Evolutionary conservation across 2,888 invertebrate species (phyloP), one percentile per base, ranked within the genome.

Genomic region (Catocala nupta): DNA sequence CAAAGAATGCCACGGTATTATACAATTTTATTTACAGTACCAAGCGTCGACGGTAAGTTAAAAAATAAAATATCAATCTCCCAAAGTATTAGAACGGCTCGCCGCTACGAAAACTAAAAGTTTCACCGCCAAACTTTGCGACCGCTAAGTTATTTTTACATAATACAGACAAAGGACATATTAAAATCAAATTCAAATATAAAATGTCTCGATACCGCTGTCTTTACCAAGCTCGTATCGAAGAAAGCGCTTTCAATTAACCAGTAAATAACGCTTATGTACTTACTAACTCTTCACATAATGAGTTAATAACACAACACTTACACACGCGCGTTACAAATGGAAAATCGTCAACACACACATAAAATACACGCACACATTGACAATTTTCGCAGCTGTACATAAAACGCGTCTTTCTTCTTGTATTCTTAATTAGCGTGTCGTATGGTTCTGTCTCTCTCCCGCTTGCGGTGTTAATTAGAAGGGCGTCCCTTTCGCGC

Each of bases 391-490:
- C 93, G 79, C 72, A 77, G 80, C 71, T 82, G 94, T 91, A 93
- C 89, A 91, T 93, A 92, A 91, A 91, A 93, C 89, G 90, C 90
- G 95, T 91, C 91, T 95, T 95, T 95, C 95, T 96, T 95, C 95
- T 94, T 91, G 95, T 95, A 95, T 96, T 95, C 95, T 95, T 96
- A 96, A 96, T 96, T 96, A 96, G 95, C 95, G 95, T 95, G 93
- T 89, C 91, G 90, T 84, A 68, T 87, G 66, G 70, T 58, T 45
- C 84, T 69, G 84, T 94, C 95, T 84, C 89, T 87, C 86, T 95
- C 92, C 73, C 85, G 76, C 93, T 50, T 69, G 77, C 73, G 80
- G 89, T 89, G 91, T 89, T 94, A 93, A 92, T 92, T 93, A 93
- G 89, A 87, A 88, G 84, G 80, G 86, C 81, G 89, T 95, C 95